A percentile compares a stretch with the other conserved stretches of the same genome.
Conservation (phyloP, 2,797 vertebrate species). For the Ptychobarbus kaznakovi region DNA sequence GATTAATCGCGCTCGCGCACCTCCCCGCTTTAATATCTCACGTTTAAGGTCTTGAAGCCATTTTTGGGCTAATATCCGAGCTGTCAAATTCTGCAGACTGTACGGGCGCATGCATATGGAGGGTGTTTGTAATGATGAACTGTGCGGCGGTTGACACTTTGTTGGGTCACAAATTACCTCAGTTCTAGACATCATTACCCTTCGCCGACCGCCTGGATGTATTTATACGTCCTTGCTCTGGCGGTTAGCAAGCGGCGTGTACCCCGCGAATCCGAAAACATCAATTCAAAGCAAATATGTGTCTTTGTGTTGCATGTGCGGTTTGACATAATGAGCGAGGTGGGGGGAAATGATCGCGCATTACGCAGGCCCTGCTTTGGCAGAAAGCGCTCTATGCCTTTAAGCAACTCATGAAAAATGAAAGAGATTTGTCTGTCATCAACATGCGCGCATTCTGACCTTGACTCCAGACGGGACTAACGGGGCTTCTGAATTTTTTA, state of each 20-base stretch:
- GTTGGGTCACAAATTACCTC: conserved; percentile 54
- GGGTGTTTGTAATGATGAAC: conserved; percentile 51
- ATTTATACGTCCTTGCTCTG: conserved; percentile 60
- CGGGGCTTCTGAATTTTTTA: conserved; percentile 69
- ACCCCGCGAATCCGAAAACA: conserved; percentile 59
- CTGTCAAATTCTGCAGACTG: conserved; percentile 39
- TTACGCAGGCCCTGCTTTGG: conserved; percentile 64
- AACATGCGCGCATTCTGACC: conserved; percentile 67
- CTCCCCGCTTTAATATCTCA: conserved; percentile 43
- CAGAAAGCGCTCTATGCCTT: conserved; percentile 67
- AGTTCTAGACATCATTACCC: conserved; percentile 51
- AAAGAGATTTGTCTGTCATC: conserved; percentile 73
- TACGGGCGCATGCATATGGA: conserved; percentile 25
- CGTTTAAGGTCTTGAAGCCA: conserved; percentile 50
- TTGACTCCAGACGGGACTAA: conserved; percentile 70
- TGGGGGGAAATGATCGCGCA: conserved; percentile 59
- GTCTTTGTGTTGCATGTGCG: conserved; percentile 58
- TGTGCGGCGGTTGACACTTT: conserved; percentile 48
- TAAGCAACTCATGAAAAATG: conserved; percentile 76
- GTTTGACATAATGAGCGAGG: conserved; percentile 68
- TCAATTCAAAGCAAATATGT: conserved; percentile 66
- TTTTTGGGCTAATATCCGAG: conserved; percentile 50
- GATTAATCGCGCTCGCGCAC: conserved; percentile 27
- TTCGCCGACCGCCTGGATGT: conserved; percentile 43
- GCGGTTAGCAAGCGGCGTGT: conserved; percentile 48